Conservation (phyloP, 1,140 invertebrate species). For the Stenopsyche tienmushanensis region DNA sequence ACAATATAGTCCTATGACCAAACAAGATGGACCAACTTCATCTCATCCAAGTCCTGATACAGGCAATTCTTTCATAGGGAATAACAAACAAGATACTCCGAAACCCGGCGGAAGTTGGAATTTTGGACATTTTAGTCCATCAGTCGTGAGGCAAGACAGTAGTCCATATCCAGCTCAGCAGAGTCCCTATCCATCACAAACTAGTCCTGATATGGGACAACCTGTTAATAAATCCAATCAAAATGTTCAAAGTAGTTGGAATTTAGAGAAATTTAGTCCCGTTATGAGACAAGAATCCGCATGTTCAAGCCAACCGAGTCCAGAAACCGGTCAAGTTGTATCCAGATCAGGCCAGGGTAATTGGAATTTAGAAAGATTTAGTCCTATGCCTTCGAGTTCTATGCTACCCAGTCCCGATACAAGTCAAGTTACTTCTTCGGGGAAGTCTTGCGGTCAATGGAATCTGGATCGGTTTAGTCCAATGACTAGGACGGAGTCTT, state of each 20-base stretch:
- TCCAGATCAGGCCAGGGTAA: slow-evolving; percentile 46
- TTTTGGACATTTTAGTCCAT: slow-evolving; percentile 50
- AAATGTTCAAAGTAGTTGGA: slow-evolving; percentile 28
- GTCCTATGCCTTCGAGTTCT: slow-evolving; percentile 47
- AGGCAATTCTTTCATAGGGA: slow-evolving; percentile 51
- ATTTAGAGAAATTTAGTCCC: slow-evolving; percentile 45
- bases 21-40: slow-evolving; percentile 50
- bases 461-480: slow-evolving; percentile 46
- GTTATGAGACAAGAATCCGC: slow-evolving; percentile 55
- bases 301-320: slow-evolving; percentile 54
- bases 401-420: slow-evolving; percentile 42
- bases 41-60: slow-evolving; percentile 54
- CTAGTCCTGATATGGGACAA: slow-evolving; percentile 35
- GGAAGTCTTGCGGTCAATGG: slow-evolving; percentile 35
- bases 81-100: slow-evolving; percentile 48
- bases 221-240: slow-evolving; percentile 13
- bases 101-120: slow-evolving; percentile 49
- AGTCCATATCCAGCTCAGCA: slow-evolving; percentile 54
- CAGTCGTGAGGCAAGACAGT: slow-evolving; percentile 47
- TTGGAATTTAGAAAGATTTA: slow-evolving; percentile 53
- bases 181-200: slow-evolving; percentile 53
- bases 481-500: slow-evolving; percentile 54
- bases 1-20: slow-evolving; percentile 52
- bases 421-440: slow-evolving; percentile 36
- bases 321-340: slow-evolving; percentile 54